Percentiles rank a stretch among this genome's conserved stretches.
These are phyloP conservation scores for Archips crataeganus DNA, from an alignment of 2,888 invertebrate species.

Conservation along the genomic window DNA sequence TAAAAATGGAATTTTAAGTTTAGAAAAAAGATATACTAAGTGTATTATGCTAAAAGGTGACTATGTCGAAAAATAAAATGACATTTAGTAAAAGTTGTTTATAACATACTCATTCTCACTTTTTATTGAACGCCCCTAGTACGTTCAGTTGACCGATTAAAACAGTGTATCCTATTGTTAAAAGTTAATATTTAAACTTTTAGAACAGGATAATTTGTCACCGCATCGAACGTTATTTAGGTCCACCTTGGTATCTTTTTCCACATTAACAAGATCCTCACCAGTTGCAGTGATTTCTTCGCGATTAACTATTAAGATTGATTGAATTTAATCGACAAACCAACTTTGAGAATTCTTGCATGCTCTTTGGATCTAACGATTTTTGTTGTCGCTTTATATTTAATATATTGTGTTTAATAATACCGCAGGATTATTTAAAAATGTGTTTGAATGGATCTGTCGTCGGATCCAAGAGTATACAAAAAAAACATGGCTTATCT, in stretches of 20 bases:
- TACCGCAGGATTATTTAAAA: neutral
- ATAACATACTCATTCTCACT: no score
- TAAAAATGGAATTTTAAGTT: no score
- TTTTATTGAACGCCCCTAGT: no score
- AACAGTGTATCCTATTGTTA: neutral
- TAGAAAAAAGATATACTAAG: no score
- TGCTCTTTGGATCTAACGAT: conserved; percentile 54
- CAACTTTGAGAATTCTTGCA: conserved; percentile 79
- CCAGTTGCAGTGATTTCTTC: neutral
- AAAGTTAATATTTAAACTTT: neutral
- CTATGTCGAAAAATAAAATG: no score
- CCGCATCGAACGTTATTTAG: no score
- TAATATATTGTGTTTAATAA: conserved; percentile 1
- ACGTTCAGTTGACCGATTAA: neutral
- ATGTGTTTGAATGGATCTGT: conserved; percentile 20
- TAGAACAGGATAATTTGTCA: no score
- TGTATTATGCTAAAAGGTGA: no score
- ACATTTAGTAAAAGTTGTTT: no score
- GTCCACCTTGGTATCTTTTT: no score
- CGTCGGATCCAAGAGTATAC: conserved; percentile 29
- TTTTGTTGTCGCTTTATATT: conserved; percentile 18
- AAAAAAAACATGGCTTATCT: neutral
- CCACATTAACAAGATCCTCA: neutral
- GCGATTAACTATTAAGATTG: neutral
- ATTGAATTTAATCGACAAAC: conserved; percentile 48